Percentiles rank a stretch among this genome's conserved stretches.
phyloP scores from a whole-genome alignment of 2,113 vertebrate genomes.

The Marmota monax region DNA sequence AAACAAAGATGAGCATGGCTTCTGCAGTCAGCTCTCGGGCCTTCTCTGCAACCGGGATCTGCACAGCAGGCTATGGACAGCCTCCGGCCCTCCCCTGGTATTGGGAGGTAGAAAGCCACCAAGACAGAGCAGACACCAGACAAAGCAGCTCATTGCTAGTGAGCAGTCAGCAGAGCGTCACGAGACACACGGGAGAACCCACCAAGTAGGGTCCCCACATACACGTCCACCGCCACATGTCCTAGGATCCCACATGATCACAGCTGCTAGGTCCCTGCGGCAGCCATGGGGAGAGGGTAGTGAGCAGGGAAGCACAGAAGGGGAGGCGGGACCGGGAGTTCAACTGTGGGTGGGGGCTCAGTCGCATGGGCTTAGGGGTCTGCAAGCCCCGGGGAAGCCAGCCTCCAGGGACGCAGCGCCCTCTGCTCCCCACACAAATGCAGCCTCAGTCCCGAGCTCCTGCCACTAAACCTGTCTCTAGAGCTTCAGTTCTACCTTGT shows the following conservation, averaged over 20 bases:
- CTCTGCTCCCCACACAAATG: not conserved
- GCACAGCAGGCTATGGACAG: not conserved
- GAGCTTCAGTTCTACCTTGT: not conserved
- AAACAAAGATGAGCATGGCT: not conserved
- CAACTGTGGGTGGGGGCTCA: not conserved
- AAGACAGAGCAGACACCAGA: not conserved
- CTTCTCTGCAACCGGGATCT: not conserved
- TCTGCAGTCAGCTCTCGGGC: no score
- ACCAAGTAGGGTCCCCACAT: not conserved
- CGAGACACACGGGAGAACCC: not conserved
- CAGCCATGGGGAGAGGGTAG: not conserved
- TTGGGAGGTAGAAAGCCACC: not conserved
- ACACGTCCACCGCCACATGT: not conserved
- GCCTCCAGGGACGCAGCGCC: not conserved
- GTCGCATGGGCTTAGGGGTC: not conserved
- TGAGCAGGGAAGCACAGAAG: not conserved
- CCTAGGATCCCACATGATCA: conserved; percentile 8
- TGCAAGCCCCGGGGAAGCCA: not conserved
- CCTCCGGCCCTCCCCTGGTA: not conserved
- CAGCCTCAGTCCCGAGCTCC: not conserved
- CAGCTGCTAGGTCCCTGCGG: conserved; percentile 19
- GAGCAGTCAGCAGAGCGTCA: not conserved
- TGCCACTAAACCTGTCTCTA: not conserved
- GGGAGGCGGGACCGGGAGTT: not conserved
- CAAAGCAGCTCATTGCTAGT: not conserved